Percentiles rank a stretch among this genome's conserved stretches.
These are phyloP conservation scores for Lytechinus variegatus DNA, from an alignment of 35 echinoderm and acorn worm species.

Conservation along the genomic window DNA sequence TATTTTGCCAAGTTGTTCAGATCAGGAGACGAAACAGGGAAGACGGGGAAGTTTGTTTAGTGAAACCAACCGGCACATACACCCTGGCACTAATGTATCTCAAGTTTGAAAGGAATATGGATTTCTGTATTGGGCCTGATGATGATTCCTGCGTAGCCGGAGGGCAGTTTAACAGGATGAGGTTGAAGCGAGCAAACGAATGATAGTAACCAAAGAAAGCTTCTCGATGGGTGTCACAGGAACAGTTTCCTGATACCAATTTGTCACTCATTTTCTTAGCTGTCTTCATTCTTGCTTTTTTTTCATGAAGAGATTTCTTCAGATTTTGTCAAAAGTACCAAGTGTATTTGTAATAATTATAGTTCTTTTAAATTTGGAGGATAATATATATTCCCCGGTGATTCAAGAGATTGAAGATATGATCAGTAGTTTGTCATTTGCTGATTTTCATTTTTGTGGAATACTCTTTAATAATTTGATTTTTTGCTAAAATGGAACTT, in stretches of 20 bases:
- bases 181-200: background rate
- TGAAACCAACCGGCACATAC: conserved; percentile 10
- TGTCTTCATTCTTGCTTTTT: background rate
- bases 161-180: background rate
- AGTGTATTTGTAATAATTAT: too few relatives aligned
- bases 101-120: conserved; percentile 6
- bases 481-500: too few relatives aligned
- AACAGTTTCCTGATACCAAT: background rate
- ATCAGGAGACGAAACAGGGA: background rate
- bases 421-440: too few relatives aligned
- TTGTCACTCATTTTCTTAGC: background rate
- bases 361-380: too few relatives aligned
- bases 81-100: conserved; percentile 1
- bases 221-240: background rate
- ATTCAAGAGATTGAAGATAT: too few relatives aligned
- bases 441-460: too few relatives aligned
- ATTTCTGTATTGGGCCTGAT: background rate
- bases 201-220: background rate
- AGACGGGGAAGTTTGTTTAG: background rate
- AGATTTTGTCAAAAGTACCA: too few relatives aligned
- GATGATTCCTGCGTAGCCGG: background rate
- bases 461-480: too few relatives aligned
- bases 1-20: background rate
- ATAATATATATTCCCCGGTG: too few relatives aligned
- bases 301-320: background rate